Conservation (phyloP, 2,113 vertebrate species). For the Oxyruncus cristatus region DNA sequence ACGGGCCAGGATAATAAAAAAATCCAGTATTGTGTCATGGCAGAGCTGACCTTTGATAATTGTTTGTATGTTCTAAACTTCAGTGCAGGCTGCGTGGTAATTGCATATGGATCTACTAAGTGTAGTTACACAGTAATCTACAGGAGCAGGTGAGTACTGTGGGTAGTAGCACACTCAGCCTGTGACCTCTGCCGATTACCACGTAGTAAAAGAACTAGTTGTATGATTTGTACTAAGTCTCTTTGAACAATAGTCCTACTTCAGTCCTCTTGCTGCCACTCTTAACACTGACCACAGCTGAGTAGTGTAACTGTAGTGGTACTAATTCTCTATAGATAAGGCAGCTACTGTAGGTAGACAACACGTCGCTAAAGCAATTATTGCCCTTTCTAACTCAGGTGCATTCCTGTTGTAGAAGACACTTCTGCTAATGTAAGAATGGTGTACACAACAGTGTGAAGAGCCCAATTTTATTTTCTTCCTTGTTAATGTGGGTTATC, state of each 20-base stretch:
- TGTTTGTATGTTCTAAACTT: slow-evolving; percentile 53
- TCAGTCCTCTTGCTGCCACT: not conserved
- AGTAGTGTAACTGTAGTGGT: not conserved
- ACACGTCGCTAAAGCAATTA: not conserved
- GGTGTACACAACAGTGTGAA: not conserved
- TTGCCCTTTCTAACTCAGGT: not conserved
- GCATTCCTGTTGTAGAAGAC: not conserved
- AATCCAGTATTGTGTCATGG: not conserved
- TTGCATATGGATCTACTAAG: slow-evolving; percentile 33
- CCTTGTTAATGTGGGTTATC: not conserved
- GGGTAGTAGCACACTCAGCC: not conserved
- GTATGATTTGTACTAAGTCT: not conserved
- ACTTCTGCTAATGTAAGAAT: not conserved
- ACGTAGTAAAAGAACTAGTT: not conserved
- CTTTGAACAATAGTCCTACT: not conserved
- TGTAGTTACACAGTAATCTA: slow-evolving; percentile 44
- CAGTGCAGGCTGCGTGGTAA: slow-evolving; percentile 41
- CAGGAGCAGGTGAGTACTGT: not conserved
- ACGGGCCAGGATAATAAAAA: not conserved
- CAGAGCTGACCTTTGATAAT: not conserved
- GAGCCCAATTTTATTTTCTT: not conserved
- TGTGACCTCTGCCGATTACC: not conserved
- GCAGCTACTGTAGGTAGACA: not conserved
- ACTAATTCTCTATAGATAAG: not conserved
- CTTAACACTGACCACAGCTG: not conserved